Percentiles rank a stretch among this genome's conserved stretches.
phyloP scores from a whole-genome alignment of 92 coral and sea anemone genomes.

The Zoanthus sociatus region DNA sequence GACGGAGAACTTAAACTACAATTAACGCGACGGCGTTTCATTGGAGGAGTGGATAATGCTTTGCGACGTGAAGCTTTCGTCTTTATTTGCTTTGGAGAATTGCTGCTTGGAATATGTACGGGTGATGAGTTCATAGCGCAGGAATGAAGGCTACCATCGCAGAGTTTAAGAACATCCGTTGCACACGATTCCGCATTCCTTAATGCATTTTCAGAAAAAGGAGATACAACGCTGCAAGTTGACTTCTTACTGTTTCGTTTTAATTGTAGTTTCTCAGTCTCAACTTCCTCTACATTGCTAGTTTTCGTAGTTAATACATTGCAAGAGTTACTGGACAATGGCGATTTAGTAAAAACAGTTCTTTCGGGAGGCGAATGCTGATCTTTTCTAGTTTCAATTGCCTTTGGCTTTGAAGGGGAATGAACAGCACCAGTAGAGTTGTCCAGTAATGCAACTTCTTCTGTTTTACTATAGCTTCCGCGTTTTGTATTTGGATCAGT shows the following conservation, averaged over 20 bases:
- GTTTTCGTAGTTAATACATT: neutral
- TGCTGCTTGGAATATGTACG: neutral
- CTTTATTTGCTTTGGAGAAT: slow-evolving; percentile 21
- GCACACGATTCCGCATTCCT: neutral
- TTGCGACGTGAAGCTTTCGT: neutral
- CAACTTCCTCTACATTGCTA: neutral
- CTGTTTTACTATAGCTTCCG: neutral
- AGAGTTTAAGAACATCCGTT: slow-evolving; percentile 22
- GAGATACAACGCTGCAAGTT: neutral
- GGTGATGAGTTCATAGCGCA: slow-evolving; percentile 7
- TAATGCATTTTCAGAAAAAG: neutral
- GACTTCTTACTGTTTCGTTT: neutral
- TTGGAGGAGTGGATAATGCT: slow-evolving; percentile 50
- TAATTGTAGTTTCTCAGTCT: neutral
- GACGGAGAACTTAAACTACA: slow-evolving; percentile 59
- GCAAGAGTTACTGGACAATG: neutral
- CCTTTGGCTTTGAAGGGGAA: neutral
- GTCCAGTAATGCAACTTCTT: neutral
- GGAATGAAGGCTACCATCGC: neutral
- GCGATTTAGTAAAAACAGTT: neutral
- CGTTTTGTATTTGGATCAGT: neutral
- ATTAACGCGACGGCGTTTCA: slow-evolving; percentile 57
- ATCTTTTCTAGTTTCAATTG: neutral
- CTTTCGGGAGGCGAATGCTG: neutral
- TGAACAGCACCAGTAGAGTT: neutral